Evolutionary conservation across 2,797 vertebrate species (phyloP).

Genomic region (Streptopelia turtur): DNA sequence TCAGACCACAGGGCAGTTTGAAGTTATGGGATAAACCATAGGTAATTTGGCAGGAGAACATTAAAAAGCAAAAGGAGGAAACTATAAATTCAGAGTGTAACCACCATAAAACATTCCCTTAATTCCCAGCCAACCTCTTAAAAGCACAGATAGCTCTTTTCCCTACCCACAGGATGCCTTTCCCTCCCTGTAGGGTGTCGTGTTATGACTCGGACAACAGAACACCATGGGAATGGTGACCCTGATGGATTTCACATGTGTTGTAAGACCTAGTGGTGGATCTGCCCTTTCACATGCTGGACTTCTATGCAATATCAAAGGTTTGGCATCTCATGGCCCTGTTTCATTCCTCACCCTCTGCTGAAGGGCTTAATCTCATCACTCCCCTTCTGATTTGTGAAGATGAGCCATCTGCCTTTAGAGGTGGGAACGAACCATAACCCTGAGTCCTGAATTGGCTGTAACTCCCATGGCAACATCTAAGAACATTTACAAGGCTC

Average conservation of each 20-base stretch:
- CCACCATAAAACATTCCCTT: conserved; percentile 62
- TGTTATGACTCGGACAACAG: conserved; percentile 29
- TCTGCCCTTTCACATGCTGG: conserved; percentile 26
- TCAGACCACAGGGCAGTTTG: conserved; percentile 39
- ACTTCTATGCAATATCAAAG: not conserved
- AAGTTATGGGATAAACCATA: conserved; percentile 9
- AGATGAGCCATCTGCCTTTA: not conserved
- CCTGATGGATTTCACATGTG: conserved; percentile 63
- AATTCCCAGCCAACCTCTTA: conserved; percentile 54
- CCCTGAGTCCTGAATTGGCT: not conserved
- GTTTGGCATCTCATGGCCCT: not conserved
- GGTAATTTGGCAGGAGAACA: conserved; percentile 63
- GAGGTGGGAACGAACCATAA: not conserved
- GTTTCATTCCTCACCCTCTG: not conserved
- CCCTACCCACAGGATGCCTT: conserved; percentile 38
- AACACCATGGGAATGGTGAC: not conserved
- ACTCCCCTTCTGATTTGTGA: not conserved
- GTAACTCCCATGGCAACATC: not conserved
- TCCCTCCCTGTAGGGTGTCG: conserved; percentile 9
- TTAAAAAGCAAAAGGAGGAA: conserved; percentile 67
- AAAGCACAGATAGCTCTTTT: conserved; percentile 52
- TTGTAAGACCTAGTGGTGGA: not conserved
- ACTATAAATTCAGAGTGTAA: conserved; percentile 70
- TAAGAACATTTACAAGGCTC: not conserved
- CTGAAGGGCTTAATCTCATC: not conserved